Conservation (phyloP, 2,797 vertebrate genomes). For the Xyrichtys novacula region DNA sequence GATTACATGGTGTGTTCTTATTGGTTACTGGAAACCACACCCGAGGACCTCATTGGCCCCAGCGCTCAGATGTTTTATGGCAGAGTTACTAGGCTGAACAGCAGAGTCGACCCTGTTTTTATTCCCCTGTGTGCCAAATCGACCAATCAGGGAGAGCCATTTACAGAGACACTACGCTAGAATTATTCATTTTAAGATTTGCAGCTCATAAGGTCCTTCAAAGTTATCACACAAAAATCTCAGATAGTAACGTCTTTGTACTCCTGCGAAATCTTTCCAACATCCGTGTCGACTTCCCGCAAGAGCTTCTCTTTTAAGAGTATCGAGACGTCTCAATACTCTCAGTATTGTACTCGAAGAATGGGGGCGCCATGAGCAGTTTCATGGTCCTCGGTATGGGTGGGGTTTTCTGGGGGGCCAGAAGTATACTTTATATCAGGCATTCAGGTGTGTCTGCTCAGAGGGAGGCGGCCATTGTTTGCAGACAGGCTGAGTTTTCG, state of each 20-base stretch:
- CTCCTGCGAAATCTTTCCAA: conserved; percentile 6
- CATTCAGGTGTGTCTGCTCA: conserved; percentile 85
- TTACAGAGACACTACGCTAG: conserved; percentile 17
- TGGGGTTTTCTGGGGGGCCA: conserved; percentile 81
- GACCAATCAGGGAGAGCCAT: conserved; percentile 55
- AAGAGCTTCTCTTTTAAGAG: conserved; percentile 14
- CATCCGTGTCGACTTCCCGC: conserved; percentile 6
- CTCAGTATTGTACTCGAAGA: conserved; percentile 59
- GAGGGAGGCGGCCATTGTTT: conserved; percentile 88
- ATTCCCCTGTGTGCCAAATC: conserved; percentile 24
- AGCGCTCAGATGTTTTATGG: conserved; percentile 29
- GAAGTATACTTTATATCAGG: conserved; percentile 88
- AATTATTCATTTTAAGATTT: conserved; percentile 29
- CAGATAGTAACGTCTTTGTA: conserved; percentile 4
- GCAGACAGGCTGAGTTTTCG: conserved; percentile 70
- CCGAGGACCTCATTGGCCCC: conserved; percentile 61
- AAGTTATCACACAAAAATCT: no score
- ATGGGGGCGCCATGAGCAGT: conserved; percentile 75
- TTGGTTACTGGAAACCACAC: conserved; percentile 61
- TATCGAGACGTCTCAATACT: conserved; percentile 76
- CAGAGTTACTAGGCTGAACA: conserved; percentile 74
- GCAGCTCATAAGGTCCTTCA: not conserved
- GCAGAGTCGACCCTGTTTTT: conserved; percentile 54
- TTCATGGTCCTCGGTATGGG: conserved; percentile 85
- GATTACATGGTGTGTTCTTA: conserved; percentile 22